Percentiles rank a stretch among this genome's conserved stretches.
These are phyloP conservation scores for Cecidostiba fungosa DNA, from an alignment of 2,888 invertebrate species.

Conservation along the genomic window DNA sequence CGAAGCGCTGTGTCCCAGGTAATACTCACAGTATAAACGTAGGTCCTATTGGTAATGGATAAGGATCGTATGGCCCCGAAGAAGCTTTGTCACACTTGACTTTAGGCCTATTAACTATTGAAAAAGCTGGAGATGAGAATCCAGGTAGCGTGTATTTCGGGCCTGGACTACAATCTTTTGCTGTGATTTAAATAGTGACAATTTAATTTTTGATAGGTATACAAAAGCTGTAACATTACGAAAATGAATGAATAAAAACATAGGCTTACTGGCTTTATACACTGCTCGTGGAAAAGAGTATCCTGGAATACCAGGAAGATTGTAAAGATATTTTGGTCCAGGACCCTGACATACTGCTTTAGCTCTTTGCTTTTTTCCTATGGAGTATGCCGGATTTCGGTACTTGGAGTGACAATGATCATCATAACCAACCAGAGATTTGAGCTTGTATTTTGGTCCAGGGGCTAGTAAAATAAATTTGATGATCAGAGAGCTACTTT, in stretches of 20 bases:
- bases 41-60: conserved; percentile 39
- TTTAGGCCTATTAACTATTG: conserved; percentile 30
- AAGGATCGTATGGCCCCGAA: conserved; percentile 51
- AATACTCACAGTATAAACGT: conserved; percentile 67
- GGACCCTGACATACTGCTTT: conserved; percentile 74
- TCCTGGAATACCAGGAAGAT: conserved; percentile 68
- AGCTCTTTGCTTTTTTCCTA: conserved; percentile 79
- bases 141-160: conserved; percentile 54
- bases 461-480: conserved; percentile 77
- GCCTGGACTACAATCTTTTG: conserved; percentile 39
- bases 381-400: conserved; percentile 85
- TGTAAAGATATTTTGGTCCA: conserved; percentile 80
- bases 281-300: conserved; percentile 40
- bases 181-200: conserved; percentile 16
- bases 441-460: conserved; percentile 84
- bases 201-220: not conserved
- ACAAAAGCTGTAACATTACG: not conserved
- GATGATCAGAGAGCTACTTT: not conserved
- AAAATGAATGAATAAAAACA: not conserved
- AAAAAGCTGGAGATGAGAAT: conserved; percentile 42
- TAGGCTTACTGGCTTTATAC: conserved; percentile 17
- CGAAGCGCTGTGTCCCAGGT: not conserved
- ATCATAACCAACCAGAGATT: conserved; percentile 83
- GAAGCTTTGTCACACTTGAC: not conserved
- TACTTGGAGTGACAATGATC: conserved; percentile 84